phyloP scores from a whole-genome alignment of 2,888 invertebrate genomes.

The Platycheirus albimanus region DNA sequence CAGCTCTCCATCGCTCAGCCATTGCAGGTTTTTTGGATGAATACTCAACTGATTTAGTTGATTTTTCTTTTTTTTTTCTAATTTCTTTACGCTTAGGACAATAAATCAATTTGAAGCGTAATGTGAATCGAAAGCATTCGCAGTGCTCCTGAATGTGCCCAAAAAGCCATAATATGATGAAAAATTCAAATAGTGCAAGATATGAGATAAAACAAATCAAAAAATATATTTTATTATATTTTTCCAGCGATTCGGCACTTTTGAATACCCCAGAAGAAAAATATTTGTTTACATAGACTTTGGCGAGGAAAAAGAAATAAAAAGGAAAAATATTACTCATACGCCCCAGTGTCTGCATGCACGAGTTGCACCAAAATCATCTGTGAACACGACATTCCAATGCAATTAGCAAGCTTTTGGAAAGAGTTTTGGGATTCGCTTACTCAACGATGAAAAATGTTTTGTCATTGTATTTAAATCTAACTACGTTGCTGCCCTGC shows the following conservation, averaged over 20 bases:
- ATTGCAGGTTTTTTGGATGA: slow-evolving; percentile 67
- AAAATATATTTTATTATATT: slow-evolving; percentile 31
- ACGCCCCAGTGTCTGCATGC: slow-evolving; percentile 64
- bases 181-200: slow-evolving; percentile 45
- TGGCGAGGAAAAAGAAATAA: neutral
- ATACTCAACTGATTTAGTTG: slow-evolving; percentile 18
- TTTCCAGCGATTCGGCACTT: slow-evolving; percentile 47
- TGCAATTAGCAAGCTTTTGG: slow-evolving; percentile 54
- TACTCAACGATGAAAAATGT: slow-evolving; percentile 43
- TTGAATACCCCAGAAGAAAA: slow-evolving; percentile 45
- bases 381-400: slow-evolving; percentile 55
- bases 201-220: slow-evolving; percentile 44
- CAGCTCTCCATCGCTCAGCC: slow-evolving; percentile 78
- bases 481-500: too few relatives aligned
- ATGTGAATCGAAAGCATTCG: slow-evolving; percentile 58
- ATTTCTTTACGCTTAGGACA: slow-evolving; percentile 12
- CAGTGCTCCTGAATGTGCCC: slow-evolving; percentile 38
- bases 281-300: slow-evolving; percentile 38
- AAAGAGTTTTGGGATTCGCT: slow-evolving; percentile 12
- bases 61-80: neutral
- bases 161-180: slow-evolving; percentile 20
- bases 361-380: slow-evolving; percentile 18
- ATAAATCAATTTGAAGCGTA: slow-evolving; percentile 62
- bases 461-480: slow-evolving; percentile 43
- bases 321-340: slow-evolving; percentile 45